Evolutionary conservation across 2,797 vertebrate species (phyloP).

Genomic region (Meda fulgida): DNA sequence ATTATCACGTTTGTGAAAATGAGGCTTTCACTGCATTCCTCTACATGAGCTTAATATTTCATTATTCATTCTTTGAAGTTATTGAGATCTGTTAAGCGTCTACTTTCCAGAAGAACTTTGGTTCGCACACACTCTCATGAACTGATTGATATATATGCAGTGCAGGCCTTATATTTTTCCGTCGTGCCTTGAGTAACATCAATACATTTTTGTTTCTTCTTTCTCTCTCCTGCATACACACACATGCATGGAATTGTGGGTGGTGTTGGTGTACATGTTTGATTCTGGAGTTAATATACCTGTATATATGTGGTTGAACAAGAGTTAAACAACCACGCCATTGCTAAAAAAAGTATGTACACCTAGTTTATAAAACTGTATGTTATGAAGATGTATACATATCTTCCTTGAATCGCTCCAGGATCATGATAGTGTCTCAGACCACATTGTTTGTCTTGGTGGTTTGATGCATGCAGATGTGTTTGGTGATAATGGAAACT

Average conservation of each 20-base stretch:
- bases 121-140: background rate
- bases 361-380: background rate
- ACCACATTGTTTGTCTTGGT: conserved; percentile 32
- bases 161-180: conserved; percentile 65
- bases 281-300: conserved; percentile 45
- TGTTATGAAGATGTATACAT: background rate
- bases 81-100: background rate
- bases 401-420: conserved; percentile 38
- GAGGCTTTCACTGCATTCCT: conserved; percentile 69
- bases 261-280: conserved; percentile 41
- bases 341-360: background rate
- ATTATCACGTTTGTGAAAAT: conserved; percentile 54
- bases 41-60: background rate
- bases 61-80: background rate
- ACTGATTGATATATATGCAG: conserved; percentile 56
- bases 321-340: background rate
- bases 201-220: conserved; percentile 16
- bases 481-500: conserved; percentile 1
- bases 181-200: conserved; percentile 30
- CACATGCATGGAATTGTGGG: conserved; percentile 15
- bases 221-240: conserved; percentile 9
- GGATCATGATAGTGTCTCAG: conserved; percentile 36
- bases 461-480: conserved; percentile 41
- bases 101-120: background rate
- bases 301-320: background rate